phyloP scores from a whole-genome alignment of 2,797 vertebrate genomes.

The Syngnathus rostellatus region DNA sequence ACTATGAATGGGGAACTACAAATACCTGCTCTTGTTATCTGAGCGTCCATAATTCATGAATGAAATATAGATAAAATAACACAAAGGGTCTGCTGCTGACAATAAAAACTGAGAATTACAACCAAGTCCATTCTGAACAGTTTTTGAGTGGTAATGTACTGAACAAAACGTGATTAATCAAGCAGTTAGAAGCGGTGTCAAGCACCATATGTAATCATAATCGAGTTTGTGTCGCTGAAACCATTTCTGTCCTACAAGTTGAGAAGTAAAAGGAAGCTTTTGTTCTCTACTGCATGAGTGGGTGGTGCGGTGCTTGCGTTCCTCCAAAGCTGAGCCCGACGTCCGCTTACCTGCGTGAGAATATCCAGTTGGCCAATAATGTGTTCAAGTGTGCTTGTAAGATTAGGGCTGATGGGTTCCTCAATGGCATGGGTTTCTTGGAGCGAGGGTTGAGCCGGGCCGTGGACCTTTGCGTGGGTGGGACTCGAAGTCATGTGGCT shows the following conservation, averaged over 20 bases:
- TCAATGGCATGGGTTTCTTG: constrained; percentile 35
- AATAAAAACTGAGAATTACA: not conserved
- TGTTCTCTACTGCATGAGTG: constrained; percentile 34
- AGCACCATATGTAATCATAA: not conserved
- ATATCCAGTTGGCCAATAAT: constrained; percentile 87
- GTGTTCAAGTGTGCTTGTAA: constrained; percentile 81
- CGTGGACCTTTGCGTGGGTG: constrained; percentile 37
- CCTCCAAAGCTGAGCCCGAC: not conserved
- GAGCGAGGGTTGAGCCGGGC: constrained; percentile 14
- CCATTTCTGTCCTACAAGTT: not conserved
- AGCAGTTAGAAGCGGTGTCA: not conserved
- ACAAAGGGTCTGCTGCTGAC: not conserved
- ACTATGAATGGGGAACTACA: not conserved
- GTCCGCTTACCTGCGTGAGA: constrained; percentile 82
- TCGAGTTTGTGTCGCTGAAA: not conserved
- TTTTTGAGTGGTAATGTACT: not conserved
- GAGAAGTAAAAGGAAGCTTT: constrained; percentile 24
- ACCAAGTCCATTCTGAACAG: not conserved
- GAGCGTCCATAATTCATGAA: not conserved
- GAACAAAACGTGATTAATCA: constrained; percentile 2
- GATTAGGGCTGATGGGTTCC: constrained; percentile 43
- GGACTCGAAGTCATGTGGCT: constrained; percentile 8
- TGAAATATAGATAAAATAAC: not conserved
- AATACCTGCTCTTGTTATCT: not conserved
- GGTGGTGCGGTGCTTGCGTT: constrained; percentile 8